phyloP scores from a whole-genome alignment of 2,888 invertebrate species.

The Napeogenes sylphis region DNA sequence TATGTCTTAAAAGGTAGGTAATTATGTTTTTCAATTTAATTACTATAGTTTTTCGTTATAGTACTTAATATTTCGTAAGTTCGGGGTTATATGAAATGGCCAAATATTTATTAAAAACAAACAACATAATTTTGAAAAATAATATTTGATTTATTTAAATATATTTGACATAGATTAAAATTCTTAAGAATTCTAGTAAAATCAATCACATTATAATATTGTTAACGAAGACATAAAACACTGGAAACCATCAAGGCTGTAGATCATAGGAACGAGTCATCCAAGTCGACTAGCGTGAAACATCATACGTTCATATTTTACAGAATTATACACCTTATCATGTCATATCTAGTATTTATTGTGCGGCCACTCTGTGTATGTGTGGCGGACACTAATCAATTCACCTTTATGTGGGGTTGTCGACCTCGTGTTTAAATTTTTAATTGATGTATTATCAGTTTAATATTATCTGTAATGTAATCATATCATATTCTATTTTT shows the following conservation, averaged over 20 bases:
- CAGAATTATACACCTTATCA: conserved; percentile 40
- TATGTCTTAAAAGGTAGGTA: too few species aligned
- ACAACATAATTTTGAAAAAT: neutral
- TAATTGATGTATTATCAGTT: neutral
- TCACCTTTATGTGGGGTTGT: conserved; percentile 16
- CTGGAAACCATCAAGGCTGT: neutral
- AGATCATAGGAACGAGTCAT: conserved; percentile 15
- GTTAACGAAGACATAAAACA: conserved; percentile 1
- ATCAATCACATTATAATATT: neutral
- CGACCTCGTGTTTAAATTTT: neutral
- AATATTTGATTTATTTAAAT: neutral
- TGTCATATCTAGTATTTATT: conserved; percentile 37
- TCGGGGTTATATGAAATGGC: too few species aligned
- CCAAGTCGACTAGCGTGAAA: conserved; percentile 30
- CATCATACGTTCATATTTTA: conserved; percentile 40
- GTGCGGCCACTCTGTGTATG: conserved; percentile 25
- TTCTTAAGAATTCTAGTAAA: neutral
- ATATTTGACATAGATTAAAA: neutral
- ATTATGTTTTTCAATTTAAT: too few species aligned
- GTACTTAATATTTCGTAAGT: too few species aligned
- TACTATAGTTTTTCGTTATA: too few species aligned
- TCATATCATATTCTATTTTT: neutral
- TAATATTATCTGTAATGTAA: neutral
- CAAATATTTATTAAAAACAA: too few species aligned
- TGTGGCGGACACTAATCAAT: conserved; percentile 34